A percentile compares a stretch with the other conserved stretches of the same genome.
Evolutionary conservation across 2,113 vertebrate genomes (phyloP).

Genomic region (Crotalus helleri): DNA sequence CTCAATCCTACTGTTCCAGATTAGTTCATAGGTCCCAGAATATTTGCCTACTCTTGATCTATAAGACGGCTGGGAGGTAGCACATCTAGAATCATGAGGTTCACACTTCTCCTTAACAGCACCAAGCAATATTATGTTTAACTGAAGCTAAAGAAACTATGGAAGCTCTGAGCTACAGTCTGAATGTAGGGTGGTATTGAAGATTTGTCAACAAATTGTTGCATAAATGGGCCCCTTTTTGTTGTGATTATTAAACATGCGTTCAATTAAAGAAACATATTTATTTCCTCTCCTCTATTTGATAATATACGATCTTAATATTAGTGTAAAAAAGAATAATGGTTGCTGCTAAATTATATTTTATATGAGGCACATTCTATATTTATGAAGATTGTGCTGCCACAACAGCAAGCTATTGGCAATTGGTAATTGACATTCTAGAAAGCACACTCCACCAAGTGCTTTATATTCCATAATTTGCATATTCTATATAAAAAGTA

Average conservation of each 20-base stretch:
- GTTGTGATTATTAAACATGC: background rate
- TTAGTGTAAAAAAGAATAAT: background rate
- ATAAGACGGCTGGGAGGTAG: background rate
- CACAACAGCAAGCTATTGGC: background rate
- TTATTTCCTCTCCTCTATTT: background rate
- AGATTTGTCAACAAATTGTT: background rate
- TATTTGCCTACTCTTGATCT: background rate
- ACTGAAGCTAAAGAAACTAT: background rate
- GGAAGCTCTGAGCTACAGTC: background rate
- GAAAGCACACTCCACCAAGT: background rate
- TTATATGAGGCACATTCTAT: background rate
- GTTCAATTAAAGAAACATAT: background rate
- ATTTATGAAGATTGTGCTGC: background rate
- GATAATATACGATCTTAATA: background rate
- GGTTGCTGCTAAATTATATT: background rate
- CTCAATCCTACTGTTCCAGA: background rate
- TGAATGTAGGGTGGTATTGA: background rate
- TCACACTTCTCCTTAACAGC: background rate
- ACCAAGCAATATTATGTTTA: background rate
- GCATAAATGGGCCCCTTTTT: background rate
- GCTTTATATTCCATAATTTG: constrained; percentile 13
- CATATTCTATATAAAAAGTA: constrained; percentile 2
- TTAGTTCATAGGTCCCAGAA: background rate
- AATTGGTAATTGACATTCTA: constrained; percentile 4
- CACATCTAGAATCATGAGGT: background rate